Conservation (phyloP, 2,113 vertebrate genomes). For the Ursus arctos region DNA sequence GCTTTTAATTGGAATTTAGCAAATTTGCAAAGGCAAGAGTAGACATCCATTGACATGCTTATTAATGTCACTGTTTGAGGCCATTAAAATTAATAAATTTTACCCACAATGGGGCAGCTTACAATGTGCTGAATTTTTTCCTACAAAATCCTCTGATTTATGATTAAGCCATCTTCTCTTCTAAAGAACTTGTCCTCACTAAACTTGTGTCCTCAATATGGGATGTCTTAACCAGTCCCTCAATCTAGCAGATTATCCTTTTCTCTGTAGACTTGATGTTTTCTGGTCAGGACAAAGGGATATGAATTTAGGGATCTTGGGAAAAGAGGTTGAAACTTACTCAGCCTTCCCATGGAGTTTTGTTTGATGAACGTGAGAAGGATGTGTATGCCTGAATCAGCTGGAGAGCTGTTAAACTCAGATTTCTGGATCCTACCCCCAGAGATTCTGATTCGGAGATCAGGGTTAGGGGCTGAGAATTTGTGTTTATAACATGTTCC, state of each 20-base stretch:
- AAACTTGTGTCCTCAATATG: neutral
- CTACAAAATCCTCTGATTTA: conserved; percentile 29
- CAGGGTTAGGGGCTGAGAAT: neutral
- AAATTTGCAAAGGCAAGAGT: conserved; percentile 52
- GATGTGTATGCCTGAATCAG: neutral
- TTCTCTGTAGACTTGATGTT: neutral
- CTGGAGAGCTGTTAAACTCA: neutral
- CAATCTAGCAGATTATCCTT: neutral
- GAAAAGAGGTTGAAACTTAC: neutral
- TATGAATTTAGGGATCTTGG: neutral
- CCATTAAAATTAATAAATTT: conserved; percentile 68
- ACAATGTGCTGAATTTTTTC: neutral
- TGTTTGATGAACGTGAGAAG: neutral
- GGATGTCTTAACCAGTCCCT: neutral
- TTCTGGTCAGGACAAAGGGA: neutral
- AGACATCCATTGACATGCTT: conserved; percentile 58
- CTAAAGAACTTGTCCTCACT: neutral
- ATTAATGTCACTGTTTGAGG: conserved; percentile 53
- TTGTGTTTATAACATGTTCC: neutral
- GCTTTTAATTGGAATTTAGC: conserved; percentile 54
- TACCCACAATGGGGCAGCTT: neutral
- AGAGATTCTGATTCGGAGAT: neutral
- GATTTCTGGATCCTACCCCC: neutral
- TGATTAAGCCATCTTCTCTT: neutral
- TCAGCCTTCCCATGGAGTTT: neutral